Conservation (phyloP, 2,888 invertebrate genomes). For the Branchinecta sandiegonensis region DNA sequence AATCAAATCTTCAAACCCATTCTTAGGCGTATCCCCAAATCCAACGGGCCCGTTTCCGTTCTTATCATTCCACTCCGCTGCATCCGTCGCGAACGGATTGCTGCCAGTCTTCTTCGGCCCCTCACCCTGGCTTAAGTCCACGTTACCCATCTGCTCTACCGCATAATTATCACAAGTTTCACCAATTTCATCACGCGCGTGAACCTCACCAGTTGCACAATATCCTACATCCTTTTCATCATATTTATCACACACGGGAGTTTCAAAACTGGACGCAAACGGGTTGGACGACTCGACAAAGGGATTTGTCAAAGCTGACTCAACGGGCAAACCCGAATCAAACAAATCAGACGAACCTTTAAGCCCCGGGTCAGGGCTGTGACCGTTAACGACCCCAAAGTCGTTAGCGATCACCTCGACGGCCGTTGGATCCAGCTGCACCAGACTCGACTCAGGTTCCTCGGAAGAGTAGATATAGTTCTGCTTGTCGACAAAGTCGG, state of each 20-base stretch:
- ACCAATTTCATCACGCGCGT: no score
- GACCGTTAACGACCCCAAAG: background rate
- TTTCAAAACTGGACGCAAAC: no score
- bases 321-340: conserved; percentile 12
- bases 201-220: no score
- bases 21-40: background rate
- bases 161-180: no score
- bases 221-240: no score
- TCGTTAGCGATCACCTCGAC: background rate
- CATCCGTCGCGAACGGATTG: background rate
- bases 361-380: background rate
- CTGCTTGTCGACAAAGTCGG: background rate
- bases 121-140: no score
- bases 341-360: background rate
- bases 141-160: no score
- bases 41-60: background rate
- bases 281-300: background rate
- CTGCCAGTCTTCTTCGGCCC: background rate
- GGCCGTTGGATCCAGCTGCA: conserved; percentile 14
- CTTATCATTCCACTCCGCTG: background rate
- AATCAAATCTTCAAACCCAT: background rate
- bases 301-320: conserved; percentile 1
- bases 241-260: background rate
- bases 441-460: conserved; percentile 12
- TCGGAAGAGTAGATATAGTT: background rate